Evolutionary conservation across 2,888 invertebrate species (phyloP).

Genomic region (Meliscaeva auricollis): DNA sequence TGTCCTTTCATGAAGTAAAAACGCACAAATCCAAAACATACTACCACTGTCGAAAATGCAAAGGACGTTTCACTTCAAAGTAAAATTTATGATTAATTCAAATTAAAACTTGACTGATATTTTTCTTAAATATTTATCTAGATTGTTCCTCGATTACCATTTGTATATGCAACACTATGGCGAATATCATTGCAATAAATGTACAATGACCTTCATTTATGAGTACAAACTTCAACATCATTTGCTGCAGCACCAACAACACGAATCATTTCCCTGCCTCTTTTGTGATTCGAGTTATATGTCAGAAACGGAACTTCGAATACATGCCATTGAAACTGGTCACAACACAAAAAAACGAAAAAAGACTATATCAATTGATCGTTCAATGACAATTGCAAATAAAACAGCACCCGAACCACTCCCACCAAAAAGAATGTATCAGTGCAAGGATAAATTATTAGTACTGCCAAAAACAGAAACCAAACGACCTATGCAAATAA

Average conservation of each 20-base stretch:
- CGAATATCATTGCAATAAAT: slow-evolving; percentile 63
- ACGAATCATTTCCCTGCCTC: slow-evolving; percentile 33
- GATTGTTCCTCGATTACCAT: slow-evolving; percentile 59
- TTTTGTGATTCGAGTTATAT: slow-evolving; percentile 51
- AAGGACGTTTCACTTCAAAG: slow-evolving; percentile 65
- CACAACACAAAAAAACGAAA: slow-evolving; percentile 60
- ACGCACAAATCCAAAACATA: slow-evolving; percentile 48
- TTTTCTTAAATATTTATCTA: background rate
- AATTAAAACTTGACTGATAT: background rate
- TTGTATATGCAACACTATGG: slow-evolving; percentile 57
- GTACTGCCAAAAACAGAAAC: slow-evolving; percentile 38
- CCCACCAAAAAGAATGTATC: slow-evolving; percentile 53
- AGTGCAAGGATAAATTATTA: slow-evolving; percentile 47
- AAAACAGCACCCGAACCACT: slow-evolving; percentile 23
- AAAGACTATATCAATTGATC: slow-evolving; percentile 52
- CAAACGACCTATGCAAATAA: slow-evolving; percentile 32
- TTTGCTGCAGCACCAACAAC: slow-evolving; percentile 53
- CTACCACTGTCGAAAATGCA: slow-evolving; percentile 58
- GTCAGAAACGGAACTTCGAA: slow-evolving; percentile 46
- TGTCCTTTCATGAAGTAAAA: slow-evolving; percentile 58
- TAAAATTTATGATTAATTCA: slow-evolving; percentile 18
- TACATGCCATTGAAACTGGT: slow-evolving; percentile 54
- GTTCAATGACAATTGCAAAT: slow-evolving; percentile 54
- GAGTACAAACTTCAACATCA: slow-evolving; percentile 61
- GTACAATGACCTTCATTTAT: slow-evolving; percentile 46